phyloP scores from a whole-genome alignment of 1,140 invertebrate species.

The Drosophila littoralis region DNA sequence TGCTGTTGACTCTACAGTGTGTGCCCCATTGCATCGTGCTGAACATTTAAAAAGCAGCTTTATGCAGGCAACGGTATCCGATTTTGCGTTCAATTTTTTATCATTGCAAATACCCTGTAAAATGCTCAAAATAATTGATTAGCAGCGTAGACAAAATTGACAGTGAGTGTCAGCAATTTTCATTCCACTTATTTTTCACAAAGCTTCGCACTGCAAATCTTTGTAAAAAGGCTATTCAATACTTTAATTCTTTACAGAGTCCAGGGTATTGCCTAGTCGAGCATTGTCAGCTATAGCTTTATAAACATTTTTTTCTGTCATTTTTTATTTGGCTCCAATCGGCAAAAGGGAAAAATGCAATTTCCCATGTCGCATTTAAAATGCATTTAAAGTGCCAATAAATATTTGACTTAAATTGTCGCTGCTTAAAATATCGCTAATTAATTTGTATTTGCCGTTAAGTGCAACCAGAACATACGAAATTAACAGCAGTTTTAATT shows the following conservation, averaged over 20 bases:
- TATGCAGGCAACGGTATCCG: background rate
- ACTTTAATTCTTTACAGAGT: background rate
- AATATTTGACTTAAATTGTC: constrained; percentile 24
- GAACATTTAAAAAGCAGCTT: constrained; percentile 28
- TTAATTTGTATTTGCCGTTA: constrained; percentile 19
- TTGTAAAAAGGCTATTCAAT: background rate
- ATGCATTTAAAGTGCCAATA: constrained; percentile 25
- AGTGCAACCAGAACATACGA: constrained; percentile 4
- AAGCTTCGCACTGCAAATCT: too few relatives aligned
- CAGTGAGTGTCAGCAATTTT: background rate
- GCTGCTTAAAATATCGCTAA: constrained; percentile 21
- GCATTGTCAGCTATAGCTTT: background rate
- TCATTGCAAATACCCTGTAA: background rate
- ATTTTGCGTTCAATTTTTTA: constrained; percentile 1
- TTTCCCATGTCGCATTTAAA: constrained; percentile 28
- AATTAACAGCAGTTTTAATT: constrained; percentile 14
- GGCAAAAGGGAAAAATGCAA: background rate
- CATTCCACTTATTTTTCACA: background rate
- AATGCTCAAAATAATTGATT: too few relatives aligned
- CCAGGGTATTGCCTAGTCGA: background rate
- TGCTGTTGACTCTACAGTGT: constrained; percentile 21
- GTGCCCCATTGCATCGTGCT: constrained; percentile 24
- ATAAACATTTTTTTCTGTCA: background rate
- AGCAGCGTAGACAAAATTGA: too few relatives aligned
- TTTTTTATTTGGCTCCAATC: background rate